Conservation (phyloP, 1,140 invertebrate genomes). For the Pogonomyrmex barbatus region DNA sequence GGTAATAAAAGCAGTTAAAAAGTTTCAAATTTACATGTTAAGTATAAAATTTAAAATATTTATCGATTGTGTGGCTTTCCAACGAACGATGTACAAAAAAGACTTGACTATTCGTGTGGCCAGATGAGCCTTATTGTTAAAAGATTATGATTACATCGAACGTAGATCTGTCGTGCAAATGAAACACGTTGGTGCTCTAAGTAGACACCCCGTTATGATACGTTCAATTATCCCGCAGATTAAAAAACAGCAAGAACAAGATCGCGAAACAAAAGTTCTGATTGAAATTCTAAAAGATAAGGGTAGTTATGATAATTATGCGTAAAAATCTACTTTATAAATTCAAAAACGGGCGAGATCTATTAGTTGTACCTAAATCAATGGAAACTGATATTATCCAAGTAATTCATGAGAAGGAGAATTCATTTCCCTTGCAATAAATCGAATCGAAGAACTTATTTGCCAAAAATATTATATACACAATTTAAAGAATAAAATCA, state of each 20-base stretch:
- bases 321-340: neutral
- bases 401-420: neutral
- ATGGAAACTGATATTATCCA: slow-evolving; percentile 11
- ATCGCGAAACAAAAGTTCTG: slow-evolving; percentile 13
- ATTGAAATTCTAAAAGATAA: neutral
- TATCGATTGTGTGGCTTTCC: neutral
- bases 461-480: slow-evolving; percentile 23
- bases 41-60: neutral
- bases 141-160: slow-evolving; percentile 32
- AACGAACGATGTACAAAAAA: neutral
- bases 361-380: neutral
- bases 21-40: neutral
- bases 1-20: neutral
- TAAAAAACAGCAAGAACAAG: neutral
- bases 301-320: neutral
- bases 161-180: neutral
- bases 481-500: slow-evolving; percentile 5
- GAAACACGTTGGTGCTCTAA: slow-evolving; percentile 34
- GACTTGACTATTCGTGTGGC: neutral
- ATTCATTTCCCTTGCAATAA: neutral
- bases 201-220: slow-evolving; percentile 23
- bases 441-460: neutral
- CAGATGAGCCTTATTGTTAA: neutral
- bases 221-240: neutral
- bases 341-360: neutral